Conservation (phyloP, 1,140 invertebrate genomes). For the Eriocheir sinensis region DNA sequence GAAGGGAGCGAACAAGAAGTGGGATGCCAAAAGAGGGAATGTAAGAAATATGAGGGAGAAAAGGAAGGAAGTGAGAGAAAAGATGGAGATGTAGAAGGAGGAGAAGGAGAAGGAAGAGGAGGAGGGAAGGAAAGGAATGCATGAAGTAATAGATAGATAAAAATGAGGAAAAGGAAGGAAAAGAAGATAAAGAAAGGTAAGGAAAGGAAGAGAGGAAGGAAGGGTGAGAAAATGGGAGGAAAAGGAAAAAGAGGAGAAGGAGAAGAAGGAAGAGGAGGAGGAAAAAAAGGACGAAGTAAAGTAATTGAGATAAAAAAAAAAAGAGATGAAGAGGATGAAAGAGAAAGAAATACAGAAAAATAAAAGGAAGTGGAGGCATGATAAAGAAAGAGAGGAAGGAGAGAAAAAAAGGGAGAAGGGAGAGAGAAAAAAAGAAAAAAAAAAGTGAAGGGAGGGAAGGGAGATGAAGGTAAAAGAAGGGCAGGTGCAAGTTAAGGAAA, state of each 20-base stretch:
- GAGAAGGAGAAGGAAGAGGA: too few relatives aligned
- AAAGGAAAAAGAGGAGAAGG: not conserved
- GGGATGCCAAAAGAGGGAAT: too few relatives aligned
- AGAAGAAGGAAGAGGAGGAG: not conserved
- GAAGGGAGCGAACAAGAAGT: too few relatives aligned
- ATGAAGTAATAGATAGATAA: not conserved
- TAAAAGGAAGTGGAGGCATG: too few relatives aligned
- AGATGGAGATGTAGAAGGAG: too few relatives aligned
- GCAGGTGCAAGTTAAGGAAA: slow-evolving; percentile 22
- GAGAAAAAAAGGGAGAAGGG: not conserved
- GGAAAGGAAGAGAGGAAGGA: too few relatives aligned
- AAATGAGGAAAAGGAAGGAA: not conserved
- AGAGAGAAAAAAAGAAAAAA: not conserved
- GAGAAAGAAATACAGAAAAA: too few relatives aligned
- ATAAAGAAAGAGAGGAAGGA: not conserved
- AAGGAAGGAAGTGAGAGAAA: too few relatives aligned
- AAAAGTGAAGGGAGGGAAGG: not conserved
- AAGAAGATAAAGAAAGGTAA: not conserved
- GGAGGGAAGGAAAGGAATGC: too few relatives aligned
- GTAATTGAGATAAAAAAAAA: not conserved
- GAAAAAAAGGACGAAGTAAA: not conserved
- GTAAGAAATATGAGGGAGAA: too few relatives aligned
- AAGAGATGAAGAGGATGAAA: not conserved
- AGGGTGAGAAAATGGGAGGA: not conserved
- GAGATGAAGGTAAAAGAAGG: not conserved